Evolutionary conservation across 2,888 invertebrate species (phyloP).

Genomic region (Euzophera pinguis): DNA sequence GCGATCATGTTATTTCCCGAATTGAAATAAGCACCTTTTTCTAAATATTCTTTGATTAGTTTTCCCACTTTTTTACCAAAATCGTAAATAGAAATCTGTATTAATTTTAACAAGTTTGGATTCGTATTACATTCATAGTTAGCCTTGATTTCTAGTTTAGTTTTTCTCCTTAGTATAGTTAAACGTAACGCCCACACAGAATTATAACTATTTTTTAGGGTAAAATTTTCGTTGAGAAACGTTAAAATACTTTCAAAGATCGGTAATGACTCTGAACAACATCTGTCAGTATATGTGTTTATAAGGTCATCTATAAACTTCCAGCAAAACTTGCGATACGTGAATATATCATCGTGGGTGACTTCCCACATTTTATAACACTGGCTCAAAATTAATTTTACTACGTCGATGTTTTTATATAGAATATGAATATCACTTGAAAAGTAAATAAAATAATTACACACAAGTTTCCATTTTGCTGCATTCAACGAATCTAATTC

Average conservation of each 20-base stretch:
- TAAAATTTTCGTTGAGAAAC: constrained; percentile 22
- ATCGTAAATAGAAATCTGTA: constrained; percentile 18
- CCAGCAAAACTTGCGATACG: constrained; percentile 21
- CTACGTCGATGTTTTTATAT: constrained; percentile 21
- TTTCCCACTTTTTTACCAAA: constrained; percentile 30
- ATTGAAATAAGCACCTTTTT: constrained; percentile 20
- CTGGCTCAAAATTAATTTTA: constrained; percentile 25
- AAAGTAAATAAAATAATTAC: constrained; percentile 25
- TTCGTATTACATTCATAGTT: constrained; percentile 11
- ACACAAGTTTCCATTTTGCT: constrained; percentile 35
- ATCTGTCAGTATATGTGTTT: not conserved
- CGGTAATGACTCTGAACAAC: constrained; percentile 20
- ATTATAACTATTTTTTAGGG: constrained; percentile 30
- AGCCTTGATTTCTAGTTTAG: constrained; percentile 14
- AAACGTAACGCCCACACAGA: constrained; percentile 34
- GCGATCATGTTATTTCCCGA: not conserved
- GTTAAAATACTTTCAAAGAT: constrained; percentile 30
- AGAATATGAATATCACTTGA: constrained; percentile 20
- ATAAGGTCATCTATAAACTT: constrained; percentile 22
- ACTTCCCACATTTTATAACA: constrained; percentile 28
- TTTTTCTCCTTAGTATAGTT: constrained; percentile 25
- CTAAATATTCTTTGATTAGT: constrained; percentile 27
- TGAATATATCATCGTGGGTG: constrained; percentile 18
- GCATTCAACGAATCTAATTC: constrained; percentile 22
- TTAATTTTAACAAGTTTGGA: not conserved